Conservation (phyloP, 35 echinoderm and acorn worm genomes). For the Apostichopus parvimensis region DNA sequence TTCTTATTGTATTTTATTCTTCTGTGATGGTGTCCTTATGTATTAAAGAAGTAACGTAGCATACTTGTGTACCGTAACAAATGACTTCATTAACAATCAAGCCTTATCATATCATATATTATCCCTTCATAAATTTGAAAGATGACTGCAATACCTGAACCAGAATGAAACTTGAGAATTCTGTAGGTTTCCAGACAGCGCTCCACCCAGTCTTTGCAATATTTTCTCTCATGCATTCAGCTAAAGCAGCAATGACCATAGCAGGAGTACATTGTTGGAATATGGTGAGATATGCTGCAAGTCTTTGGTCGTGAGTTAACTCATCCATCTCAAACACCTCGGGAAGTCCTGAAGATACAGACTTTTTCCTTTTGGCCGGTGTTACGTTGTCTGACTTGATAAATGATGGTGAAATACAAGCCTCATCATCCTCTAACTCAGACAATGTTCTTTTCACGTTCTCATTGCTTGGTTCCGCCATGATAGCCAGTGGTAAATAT, state of each 20-base stretch:
- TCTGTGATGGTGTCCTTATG: too few relatives aligned
- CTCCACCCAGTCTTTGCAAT: constrained; percentile 34
- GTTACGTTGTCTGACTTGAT: constrained; percentile 8
- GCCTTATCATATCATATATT: too few relatives aligned
- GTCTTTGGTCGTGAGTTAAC: constrained; percentile 53
- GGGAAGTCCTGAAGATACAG: constrained; percentile 25
- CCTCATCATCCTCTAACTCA: not conserved
- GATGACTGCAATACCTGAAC: not conserved
- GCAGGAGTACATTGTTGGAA: constrained; percentile 29
- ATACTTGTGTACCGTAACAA: too few relatives aligned
- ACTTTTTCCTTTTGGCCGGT: constrained; percentile 40
- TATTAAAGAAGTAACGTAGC: too few relatives aligned
- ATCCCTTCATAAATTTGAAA: too few relatives aligned
- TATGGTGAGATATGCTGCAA: constrained; percentile 59
- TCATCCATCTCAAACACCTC: constrained; percentile 70
- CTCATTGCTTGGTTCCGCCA: not conserved
- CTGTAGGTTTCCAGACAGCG: constrained; percentile 55
- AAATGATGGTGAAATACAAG: not conserved
- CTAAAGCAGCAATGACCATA: constrained; percentile 28
- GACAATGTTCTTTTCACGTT: constrained; percentile 9
- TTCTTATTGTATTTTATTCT: too few relatives aligned
- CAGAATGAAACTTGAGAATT: constrained; percentile 18
- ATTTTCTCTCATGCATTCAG: constrained; percentile 52
- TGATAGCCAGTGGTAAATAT: not conserved
- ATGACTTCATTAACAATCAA: too few relatives aligned